Evolutionary conservation across 2,888 invertebrate genomes (phyloP), one percentile per base, ranked within the genome.

Genomic region (Cepaea hortensis): DNA sequence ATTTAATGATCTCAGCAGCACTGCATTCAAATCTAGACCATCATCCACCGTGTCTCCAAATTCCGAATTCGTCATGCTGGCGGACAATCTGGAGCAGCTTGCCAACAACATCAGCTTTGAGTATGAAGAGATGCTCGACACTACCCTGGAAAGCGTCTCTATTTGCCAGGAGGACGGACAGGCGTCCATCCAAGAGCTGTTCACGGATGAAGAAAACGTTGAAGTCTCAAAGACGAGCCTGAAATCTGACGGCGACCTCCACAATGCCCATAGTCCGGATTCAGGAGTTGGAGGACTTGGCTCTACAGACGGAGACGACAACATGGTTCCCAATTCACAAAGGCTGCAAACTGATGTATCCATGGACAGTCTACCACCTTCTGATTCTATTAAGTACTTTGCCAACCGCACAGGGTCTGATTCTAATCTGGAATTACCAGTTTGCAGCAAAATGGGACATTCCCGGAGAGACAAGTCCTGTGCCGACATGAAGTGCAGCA

Each of bases 21-120:
- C 65, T 6, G n/a, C 72, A 1, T 50, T 77, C 11, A 82, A 35
- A 68, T 68, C 70, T 13, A 68, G 83, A 61, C 79, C 86, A 6
- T n/a, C 77, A 20, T 86, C 86, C n/a, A 86, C 81, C 0, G 80
- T 86, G 13, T 86, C 86, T 4, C 86, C 86, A 18, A 86, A 86
- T 46, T 83, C 86, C 11, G 86, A 86, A 55, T 86, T 86, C 46
- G 86, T 86, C 20, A 65, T 86, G 81, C 55, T 88, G 79, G 87
- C 88, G 9, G 87, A 86, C 68, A 87, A 88, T 72, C 73, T 88
- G 18, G 88, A 88, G 79, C 87, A 88, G 82, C 85, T 88, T 46
- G 90, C 90, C 9, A 89, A 91, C 79, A 89, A 90, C 79, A 90
- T 92, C 82, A 90, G 90, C 83, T 93, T 91, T 18, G 88, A 89